Evolutionary conservation across 2,888 invertebrate genomes (phyloP).

Genomic region (Adela reaumurella): DNA sequence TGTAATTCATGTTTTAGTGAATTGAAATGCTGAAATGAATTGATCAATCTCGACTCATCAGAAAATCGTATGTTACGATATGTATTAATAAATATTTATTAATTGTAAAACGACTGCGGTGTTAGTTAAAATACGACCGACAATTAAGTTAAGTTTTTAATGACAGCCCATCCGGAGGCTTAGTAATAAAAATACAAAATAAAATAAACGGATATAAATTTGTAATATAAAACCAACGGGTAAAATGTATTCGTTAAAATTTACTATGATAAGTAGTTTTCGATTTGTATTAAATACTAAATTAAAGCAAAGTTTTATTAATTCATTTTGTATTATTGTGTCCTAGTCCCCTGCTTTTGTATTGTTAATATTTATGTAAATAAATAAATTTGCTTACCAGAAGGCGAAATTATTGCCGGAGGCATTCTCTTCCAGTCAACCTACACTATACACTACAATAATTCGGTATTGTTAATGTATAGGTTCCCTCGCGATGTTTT

Average conservation of each 20-base stretch:
- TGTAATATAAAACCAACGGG: constrained; percentile 36
- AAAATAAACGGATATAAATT: constrained; percentile 24
- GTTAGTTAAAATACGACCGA: constrained; percentile 28
- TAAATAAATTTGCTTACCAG: no score
- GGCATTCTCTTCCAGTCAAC: no score
- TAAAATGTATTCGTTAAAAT: constrained; percentile 55
- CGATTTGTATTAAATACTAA: constrained; percentile 57
- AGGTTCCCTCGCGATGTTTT: no score
- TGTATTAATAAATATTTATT: constrained; percentile 25
- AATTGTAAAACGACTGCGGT: constrained; percentile 31
- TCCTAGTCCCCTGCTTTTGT: no score
- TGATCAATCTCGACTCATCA: no score
- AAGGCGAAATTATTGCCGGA: no score
- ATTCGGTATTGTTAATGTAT: no score
- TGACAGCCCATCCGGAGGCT: constrained; percentile 53
- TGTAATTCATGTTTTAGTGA: no score
- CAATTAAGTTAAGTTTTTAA: constrained; percentile 51
- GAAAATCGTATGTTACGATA: constrained; percentile 20
- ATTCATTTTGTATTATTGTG: background rate
- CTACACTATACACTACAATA: no score
- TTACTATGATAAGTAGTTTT: constrained; percentile 55
- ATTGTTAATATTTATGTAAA: no score
- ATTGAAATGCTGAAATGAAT: no score
- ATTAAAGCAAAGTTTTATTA: constrained; percentile 40
- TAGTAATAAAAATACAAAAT: constrained; percentile 39